Evolutionary conservation across 2,888 invertebrate genomes (phyloP), one percentile per base, ranked within the genome.

Genomic region (Temnothorax ravouxi): DNA sequence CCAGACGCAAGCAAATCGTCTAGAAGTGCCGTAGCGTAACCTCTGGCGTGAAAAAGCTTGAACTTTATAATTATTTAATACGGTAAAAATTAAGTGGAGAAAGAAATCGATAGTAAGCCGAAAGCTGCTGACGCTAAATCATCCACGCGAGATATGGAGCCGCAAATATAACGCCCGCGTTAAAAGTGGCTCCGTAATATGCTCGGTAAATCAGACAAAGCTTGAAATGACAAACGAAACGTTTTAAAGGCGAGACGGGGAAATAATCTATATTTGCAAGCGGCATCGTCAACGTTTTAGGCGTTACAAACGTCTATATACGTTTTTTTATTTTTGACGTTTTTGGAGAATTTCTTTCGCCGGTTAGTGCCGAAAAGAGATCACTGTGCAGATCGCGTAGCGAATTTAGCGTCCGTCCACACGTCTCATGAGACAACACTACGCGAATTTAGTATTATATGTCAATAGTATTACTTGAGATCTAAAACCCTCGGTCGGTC

Each of bases 401-500:
- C 41, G 44, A 77, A 67, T 77, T 41, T 54, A 66, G 34, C 47
- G 59, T 71, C 34, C 59, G 34, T 79, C 59, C 56, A 71, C 34
- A 59, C 34, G 18, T 71, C 64, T 79, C 21, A 34, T 44, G 50
- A 9, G 44, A 44, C 18, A 83, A 59, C 21, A 61, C 38, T 21
- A 59, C 5, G 56, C 56, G 79, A 56, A 74, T 81, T 81, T 81
- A 81, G 69, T 79, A 79, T 79, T 71, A 50, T 71, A 50, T 29
- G 34, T 71, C 15, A 38, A 21, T 71, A 79, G 71, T 75, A 64
- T 76, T 75, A 76, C 18, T 18, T 66, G 5, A 25, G 5, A 25
- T 64, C 11, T n/a, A 8, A 38, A 38, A 38, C 25, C 21, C 47
- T 52, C 52, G 25, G 13, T n/a, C 34, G 52, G 29, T 25, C 18